Conservation (phyloP, 2,113 vertebrate species). For the Aramus guarauna region DNA sequence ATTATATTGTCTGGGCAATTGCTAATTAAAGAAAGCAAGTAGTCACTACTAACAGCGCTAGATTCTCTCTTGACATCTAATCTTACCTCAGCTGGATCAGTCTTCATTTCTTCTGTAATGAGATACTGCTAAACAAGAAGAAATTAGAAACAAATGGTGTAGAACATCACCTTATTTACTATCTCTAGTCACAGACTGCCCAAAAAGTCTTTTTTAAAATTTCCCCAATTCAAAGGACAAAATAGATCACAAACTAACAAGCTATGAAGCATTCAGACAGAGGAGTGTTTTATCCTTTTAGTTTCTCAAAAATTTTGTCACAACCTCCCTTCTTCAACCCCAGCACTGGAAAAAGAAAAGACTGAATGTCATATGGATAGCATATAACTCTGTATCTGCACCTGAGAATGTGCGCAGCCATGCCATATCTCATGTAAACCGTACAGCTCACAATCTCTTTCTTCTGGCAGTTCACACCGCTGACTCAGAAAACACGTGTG, state of each 20-base stretch:
- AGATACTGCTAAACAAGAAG: background rate
- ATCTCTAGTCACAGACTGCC: background rate
- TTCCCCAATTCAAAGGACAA: background rate
- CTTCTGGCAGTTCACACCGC: background rate
- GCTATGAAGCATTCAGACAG: background rate
- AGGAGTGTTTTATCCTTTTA: background rate
- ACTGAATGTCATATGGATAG: background rate
- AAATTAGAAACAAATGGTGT: background rate
- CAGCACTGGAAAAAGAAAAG: background rate
- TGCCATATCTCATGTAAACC: background rate
- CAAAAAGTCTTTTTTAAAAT: background rate
- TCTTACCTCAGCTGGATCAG: background rate
- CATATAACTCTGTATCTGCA: background rate
- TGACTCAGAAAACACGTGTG: fast-evolving
- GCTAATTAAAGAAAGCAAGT: background rate
- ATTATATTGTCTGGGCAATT: background rate
- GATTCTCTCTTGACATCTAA: background rate
- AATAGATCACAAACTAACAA: background rate
- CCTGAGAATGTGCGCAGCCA: too few relatives aligned
- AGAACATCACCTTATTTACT: background rate
- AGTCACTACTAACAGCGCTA: background rate
- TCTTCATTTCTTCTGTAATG: background rate
- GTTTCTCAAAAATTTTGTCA: background rate
- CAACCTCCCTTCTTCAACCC: background rate
- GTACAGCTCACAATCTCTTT: background rate